A percentile compares a stretch with the other conserved stretches of the same genome.
Evolutionary conservation across 2,797 vertebrate genomes (phyloP).

Genomic region (Cyclopterus lumpus): DNA sequence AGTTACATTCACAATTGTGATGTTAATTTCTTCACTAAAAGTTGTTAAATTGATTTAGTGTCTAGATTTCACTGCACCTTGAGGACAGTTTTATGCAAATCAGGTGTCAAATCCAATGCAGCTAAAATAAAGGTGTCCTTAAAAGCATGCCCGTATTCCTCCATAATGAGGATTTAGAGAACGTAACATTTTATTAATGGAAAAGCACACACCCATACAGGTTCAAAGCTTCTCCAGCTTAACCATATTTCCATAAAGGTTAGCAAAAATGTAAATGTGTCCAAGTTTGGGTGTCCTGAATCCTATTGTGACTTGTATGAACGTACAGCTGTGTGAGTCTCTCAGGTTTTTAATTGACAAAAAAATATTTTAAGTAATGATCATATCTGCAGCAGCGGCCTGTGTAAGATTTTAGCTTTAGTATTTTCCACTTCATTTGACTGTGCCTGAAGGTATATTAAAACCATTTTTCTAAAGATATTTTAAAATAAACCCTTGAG

Average conservation of each 20-base stretch:
- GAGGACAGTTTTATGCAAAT: constrained; percentile 3
- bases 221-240: not conserved
- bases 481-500: constrained; percentile 40
- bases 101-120: not conserved
- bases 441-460: constrained; percentile 48
- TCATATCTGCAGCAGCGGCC: constrained; percentile 28
- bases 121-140: not conserved
- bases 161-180: not conserved
- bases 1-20: constrained; percentile 12
- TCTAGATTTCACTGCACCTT: constrained; percentile 6
- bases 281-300: not conserved
- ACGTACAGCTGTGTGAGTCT: constrained; percentile 1
- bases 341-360: constrained; percentile 27
- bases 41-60: constrained; percentile 19
- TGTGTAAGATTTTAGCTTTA: constrained; percentile 10
- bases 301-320: not conserved
- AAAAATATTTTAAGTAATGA: constrained; percentile 35
- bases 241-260: constrained; percentile 5
- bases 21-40: constrained; percentile 14
- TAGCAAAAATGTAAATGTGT: not conserved
- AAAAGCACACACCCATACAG: not conserved
- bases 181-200: not conserved
- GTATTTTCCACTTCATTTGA: constrained; percentile 52
- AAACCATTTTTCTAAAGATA: constrained; percentile 49
- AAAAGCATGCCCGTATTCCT: not conserved